Evolutionary conservation across 2,888 invertebrate species (phyloP), one percentile per base, ranked within the genome.

Genomic region (Ctena decussata): DNA sequence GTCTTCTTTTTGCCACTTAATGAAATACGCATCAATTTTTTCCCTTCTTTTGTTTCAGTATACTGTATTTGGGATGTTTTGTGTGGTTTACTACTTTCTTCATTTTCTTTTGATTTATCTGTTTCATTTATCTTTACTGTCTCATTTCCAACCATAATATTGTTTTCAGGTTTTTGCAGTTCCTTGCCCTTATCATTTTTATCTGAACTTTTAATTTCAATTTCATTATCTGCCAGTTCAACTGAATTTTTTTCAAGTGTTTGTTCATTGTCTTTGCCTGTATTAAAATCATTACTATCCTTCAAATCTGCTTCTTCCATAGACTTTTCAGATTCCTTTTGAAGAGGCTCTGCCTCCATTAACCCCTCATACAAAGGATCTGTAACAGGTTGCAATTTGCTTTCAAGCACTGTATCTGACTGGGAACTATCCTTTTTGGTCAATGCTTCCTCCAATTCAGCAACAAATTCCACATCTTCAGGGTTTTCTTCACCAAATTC

Each of bases 11-110:
- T 79, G 32, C 49, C 80, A 3, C 82, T 70, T 27, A 84, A 76
- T 18, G 85, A 87, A 77, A 87, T 85, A 39, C 74, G 80, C 71
- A 84, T 85, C 1, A 80, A 30, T 72, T 85, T 85, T 49, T 82
- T 87, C 3, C 85, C 80, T 24, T 32, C 72, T 57, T 80, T 78
- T 0, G 24, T 27, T 70, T 82, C 46, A 44, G 65, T 65, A 35
- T 35, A 65, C 3, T 65, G 65, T 21, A 65, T 65, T 21, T 65
- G 32, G 11, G 65, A 32, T 57, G 8, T 46, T 5, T 35, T 32
- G 6, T 24, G 3, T 32, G 2, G 27, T 65, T 65, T 65, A 35
- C 35, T 3, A 27, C 57, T 57, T 2, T 5, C 15, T 15, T 11
- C 8, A 41, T 41, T 15, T 24, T 57, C 57, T 27, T 57, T 5